These are phyloP conservation scores for Coregonus ussuriensis DNA, from an alignment of 2,797 vertebrate species.

Conservation along the genomic window DNA sequence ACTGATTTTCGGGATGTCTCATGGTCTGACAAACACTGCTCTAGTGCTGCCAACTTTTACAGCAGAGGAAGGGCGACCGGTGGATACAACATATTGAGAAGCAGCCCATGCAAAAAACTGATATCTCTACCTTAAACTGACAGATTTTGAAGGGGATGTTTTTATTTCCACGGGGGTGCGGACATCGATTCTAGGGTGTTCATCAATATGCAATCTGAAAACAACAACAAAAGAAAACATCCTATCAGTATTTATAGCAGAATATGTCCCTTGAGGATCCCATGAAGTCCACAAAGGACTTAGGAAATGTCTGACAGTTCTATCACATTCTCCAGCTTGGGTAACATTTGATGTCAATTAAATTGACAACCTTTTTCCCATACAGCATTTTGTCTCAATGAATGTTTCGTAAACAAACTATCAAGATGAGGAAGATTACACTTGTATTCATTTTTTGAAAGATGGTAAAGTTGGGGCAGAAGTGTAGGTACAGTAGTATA, in stretches of 20 bases:
- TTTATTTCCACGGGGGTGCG: too few relatives aligned
- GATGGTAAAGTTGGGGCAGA: conserved; percentile 7
- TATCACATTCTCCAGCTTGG: conserved; percentile 4
- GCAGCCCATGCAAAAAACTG: too few relatives aligned
- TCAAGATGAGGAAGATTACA: conserved; percentile 34
- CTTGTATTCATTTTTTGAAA: conserved; percentile 19
- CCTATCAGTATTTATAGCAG: conserved; percentile 33
- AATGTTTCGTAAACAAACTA: conserved; percentile 40
- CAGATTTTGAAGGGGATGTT: too few relatives aligned
- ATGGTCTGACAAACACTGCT: too few relatives aligned
- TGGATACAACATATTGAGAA: too few relatives aligned
- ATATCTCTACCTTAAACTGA: too few relatives aligned
- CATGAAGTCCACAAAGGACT: conserved; percentile 18
- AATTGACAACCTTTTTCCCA: conserved; percentile 10
- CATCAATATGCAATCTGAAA: conserved; percentile 7
- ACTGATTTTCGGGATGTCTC: too few relatives aligned
- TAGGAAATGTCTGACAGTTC: neutral
- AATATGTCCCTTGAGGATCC: conserved; percentile 19
- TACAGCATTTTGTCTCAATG: conserved; percentile 28
- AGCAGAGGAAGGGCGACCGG: too few relatives aligned
- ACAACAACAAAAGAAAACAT: conserved; percentile 1
- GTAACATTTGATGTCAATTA: conserved; percentile 27
- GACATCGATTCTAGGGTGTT: too few relatives aligned
- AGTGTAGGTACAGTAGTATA: conserved; percentile 11
- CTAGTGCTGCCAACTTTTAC: too few relatives aligned